Percentiles rank a stretch among this genome's conserved stretches.
phyloP scores from a whole-genome alignment of 2,797 vertebrate species.

The Enteromius thamalakanensis region DNA sequence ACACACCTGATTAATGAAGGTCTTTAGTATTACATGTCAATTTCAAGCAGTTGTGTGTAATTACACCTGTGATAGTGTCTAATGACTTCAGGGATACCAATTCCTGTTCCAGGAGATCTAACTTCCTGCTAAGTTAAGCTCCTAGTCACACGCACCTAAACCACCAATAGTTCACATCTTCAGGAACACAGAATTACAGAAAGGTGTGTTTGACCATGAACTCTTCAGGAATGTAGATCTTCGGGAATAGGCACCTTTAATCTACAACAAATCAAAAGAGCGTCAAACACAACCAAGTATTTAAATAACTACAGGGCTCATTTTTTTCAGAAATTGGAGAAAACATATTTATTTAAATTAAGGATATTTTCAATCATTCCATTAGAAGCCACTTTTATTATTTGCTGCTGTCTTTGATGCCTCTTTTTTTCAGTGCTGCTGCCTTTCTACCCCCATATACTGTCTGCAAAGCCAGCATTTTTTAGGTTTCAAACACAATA shows the following conservation, averaged over 20 bases:
- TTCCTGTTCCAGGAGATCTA: background rate
- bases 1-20: background rate
- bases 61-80: background rate
- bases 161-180: background rate
- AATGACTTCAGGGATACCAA: background rate
- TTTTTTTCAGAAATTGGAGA: background rate
- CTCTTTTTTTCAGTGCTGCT: background rate
- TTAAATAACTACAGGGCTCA: background rate
- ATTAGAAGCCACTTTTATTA: background rate
- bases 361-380: background rate
- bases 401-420: too few relatives aligned
- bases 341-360: background rate
- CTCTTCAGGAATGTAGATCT: background rate
- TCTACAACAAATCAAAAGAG: background rate
- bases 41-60: background rate
- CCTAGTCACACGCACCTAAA: background rate
- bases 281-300: background rate
- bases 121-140: background rate
- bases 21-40: background rate
- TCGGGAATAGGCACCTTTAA: background rate
- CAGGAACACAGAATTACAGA: background rate
- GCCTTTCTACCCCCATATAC: background rate
- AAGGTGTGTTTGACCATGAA: background rate
- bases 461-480: background rate
- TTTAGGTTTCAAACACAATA: background rate